Base-by-base conservation (phyloP, 2,888 invertebrate genomes). In the Bellardia pandia region DNA sequence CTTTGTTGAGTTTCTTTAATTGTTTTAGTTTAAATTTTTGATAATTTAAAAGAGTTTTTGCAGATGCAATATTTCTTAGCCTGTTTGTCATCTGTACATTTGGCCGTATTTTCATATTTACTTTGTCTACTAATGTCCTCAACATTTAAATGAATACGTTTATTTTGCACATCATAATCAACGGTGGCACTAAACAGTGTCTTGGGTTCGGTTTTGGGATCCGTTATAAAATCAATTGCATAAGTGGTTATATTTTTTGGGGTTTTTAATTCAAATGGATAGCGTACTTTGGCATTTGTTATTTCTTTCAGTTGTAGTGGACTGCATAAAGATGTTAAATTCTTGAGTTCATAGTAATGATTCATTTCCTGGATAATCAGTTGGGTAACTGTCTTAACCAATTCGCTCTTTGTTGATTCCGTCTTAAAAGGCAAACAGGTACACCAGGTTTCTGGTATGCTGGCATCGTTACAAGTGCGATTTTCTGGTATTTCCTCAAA, bases 381-480 rank as follows among this genome's bases (percentile, higher is more conserved):
- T 1, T 80, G 60, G 0, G 87, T 66, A 9, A 89, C 60, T 4
- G 83, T 86, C 8, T 77, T 23, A 3, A 86, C 74, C 0, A 51
- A 56, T 14, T 74, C 51, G 60, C 80, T 86, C 16, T 60, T 75
- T 0, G 37, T 16, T 0, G 89, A 48, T 40, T 89, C 11, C 5
- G 14, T 78, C 30, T 88, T 93, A 90, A 95, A 95, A 53, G 95
- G 95, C 45, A 95, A 94, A 90, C 97, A 97, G 84, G 96, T 95
- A 91, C 97, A 97, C 97, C 97, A 97, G 90, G 96, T 96, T 30
- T 95, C 94, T 0, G 94, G 94, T 76, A 97, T 95, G 0, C 95
- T 95, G 1, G 95, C 96, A 79, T 96, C 95, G 42, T 93, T 92
- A 90, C 97, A 97, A 4, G 95, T 95, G 42, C 97, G 94, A 86